phyloP scores from a whole-genome alignment of 2,888 invertebrate species.

The Mythimna impura region DNA sequence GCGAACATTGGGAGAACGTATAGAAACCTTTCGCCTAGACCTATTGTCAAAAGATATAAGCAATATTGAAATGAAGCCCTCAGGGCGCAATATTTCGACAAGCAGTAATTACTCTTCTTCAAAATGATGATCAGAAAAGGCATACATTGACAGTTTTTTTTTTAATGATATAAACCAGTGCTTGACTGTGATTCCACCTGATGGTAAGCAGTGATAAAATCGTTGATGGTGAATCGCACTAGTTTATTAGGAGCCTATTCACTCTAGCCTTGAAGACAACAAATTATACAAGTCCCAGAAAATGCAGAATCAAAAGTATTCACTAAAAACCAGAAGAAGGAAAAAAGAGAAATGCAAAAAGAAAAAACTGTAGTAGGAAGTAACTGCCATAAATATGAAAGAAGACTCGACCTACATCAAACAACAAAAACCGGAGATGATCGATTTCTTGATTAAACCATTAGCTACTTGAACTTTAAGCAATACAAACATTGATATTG shows the following conservation, averaged over 20 bases:
- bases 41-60: not conserved
- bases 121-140: not conserved
- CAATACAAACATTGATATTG: constrained; percentile 49
- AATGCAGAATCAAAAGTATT: not conserved
- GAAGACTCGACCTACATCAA: not conserved
- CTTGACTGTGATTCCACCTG: no score
- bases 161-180: no score
- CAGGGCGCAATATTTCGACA: not conserved
- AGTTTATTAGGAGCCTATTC: no score
- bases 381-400: not conserved
- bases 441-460: constrained; percentile 43
- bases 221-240: no score
- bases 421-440: constrained; percentile 19
- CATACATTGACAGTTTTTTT: not conserved
- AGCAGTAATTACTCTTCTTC: not conserved
- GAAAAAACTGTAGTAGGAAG: not conserved
- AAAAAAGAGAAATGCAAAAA: not conserved
- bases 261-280: no score
- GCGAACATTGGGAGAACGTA: not conserved
- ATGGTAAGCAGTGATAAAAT: no score
- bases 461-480: constrained; percentile 44
- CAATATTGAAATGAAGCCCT: not conserved
- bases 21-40: not conserved
- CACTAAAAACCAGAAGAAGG: no score
- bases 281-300: not conserved